Conservation (phyloP, 37 sponge, comb jelly and placozoan species). For the Oopsacas minuta region DNA sequence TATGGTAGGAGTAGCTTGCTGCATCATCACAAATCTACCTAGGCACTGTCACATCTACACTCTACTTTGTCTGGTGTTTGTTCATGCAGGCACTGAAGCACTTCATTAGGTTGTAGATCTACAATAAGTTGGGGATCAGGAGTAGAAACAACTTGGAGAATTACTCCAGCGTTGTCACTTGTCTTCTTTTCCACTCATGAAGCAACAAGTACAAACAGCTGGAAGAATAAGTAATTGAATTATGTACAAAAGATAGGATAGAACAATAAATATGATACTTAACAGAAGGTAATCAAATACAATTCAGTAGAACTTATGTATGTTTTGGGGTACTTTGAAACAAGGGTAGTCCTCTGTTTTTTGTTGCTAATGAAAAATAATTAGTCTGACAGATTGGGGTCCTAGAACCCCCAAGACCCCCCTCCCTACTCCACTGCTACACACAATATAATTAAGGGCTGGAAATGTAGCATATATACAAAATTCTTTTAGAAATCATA, state of each 20-base stretch:
- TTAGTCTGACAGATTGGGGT: background rate
- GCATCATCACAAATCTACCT: background rate
- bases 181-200: background rate
- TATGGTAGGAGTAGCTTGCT: background rate
- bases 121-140: background rate
- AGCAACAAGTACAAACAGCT: background rate
- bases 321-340: background rate
- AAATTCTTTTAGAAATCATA: no score
- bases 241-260: background rate
- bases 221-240: background rate
- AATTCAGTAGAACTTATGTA: background rate
- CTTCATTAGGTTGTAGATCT: background rate
- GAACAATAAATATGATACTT: background rate
- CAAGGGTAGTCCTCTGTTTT: background rate
- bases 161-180: background rate
- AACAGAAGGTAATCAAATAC: background rate
- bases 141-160: background rate
- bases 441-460: no score
- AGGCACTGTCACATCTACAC: background rate
- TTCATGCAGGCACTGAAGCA: background rate
- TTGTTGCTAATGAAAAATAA: background rate
- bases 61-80: background rate
- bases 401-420: background rate
- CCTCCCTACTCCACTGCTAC: no score
- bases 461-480: no score